Conservation (phyloP, 2,797 vertebrate genomes). For the Synanceia verrucosa region DNA sequence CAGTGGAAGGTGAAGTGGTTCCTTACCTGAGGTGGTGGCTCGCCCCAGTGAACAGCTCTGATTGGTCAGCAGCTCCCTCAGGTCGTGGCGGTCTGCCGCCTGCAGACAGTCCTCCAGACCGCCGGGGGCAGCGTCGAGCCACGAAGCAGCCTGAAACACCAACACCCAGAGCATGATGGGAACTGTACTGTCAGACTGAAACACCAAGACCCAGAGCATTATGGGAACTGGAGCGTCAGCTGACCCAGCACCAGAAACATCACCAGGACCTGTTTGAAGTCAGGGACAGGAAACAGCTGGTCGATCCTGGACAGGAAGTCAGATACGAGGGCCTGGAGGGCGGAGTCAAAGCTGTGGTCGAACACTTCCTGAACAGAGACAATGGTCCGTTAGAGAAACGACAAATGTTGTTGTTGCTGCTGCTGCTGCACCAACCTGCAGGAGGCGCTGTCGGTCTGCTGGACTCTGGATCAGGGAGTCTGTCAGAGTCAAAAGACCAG, state of each 20-base stretch:
- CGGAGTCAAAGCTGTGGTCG: slow-evolving; percentile 63
- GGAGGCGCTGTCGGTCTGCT: slow-evolving; percentile 39
- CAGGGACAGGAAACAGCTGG: slow-evolving; percentile 67
- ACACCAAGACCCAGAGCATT: not conserved
- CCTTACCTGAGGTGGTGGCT: slow-evolving; percentile 36
- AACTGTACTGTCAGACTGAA: slow-evolving; percentile 28
- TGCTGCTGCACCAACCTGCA: slow-evolving; percentile 53
- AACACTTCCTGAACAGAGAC: slow-evolving; percentile 64
- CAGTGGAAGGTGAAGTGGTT: not conserved
- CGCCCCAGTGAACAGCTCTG: slow-evolving; percentile 36
- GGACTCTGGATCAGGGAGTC: slow-evolving; percentile 18
- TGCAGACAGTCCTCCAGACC: slow-evolving; percentile 61
- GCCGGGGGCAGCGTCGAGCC: slow-evolving; percentile 47
- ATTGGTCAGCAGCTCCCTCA: slow-evolving; percentile 65
- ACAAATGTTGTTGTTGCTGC: not conserved
- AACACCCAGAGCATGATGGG: not conserved
- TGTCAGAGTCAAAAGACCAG: slow-evolving; percentile 32
- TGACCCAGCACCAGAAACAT: too few species aligned
- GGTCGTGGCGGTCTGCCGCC: slow-evolving; percentile 21
- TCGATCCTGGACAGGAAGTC: slow-evolving; percentile 73
- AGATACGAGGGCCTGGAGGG: slow-evolving; percentile 61
- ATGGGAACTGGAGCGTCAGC: not conserved
- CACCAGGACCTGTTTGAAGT: slow-evolving; percentile 77
- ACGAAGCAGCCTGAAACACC: slow-evolving; percentile 52
- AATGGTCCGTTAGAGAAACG: not conserved